A percentile compares a stretch with the other conserved stretches of the same genome.
Evolutionary conservation across 2,888 invertebrate genomes (phyloP).

Genomic region (Epiblema foenella): DNA sequence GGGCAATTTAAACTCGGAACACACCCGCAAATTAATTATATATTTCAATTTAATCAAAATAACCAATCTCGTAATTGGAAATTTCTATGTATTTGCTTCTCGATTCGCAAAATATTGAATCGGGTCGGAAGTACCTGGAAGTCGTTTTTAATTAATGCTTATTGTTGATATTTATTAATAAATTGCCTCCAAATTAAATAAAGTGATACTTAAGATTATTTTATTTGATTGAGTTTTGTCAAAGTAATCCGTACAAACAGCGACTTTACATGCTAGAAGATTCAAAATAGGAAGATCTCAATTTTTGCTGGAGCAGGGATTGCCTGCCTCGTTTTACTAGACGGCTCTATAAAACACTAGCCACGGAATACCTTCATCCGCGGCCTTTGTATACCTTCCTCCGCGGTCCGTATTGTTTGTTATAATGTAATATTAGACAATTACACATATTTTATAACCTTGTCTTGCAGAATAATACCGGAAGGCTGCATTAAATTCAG

Average conservation of each 20-base stretch:
- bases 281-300: no score
- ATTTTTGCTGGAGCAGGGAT: no score
- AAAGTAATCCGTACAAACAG: no score
- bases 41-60: slow-evolving; percentile 1
- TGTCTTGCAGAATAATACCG: not conserved
- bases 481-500: not conserved
- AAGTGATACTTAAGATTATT: no score
- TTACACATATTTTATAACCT: not conserved
- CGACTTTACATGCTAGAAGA: no score
- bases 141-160: slow-evolving; percentile 6
- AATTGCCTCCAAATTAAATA: not conserved
- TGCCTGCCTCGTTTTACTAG: no score
- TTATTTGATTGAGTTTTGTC: no score
- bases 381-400: no score
- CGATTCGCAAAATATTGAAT: not conserved
- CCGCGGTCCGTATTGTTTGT: no score
- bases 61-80: slow-evolving; percentile 12
- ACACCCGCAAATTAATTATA: slow-evolving; percentile 9
- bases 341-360: no score
- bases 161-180: not conserved
- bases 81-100: not conserved
- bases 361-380: no score
- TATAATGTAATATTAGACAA: no score
- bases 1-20: not conserved
- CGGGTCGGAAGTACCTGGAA: not conserved